Percentiles rank a stretch among this genome's conserved stretches.
Evolutionary conservation across 2,888 invertebrate species (phyloP).

Genomic region (Chalcosyrphus nemorum): DNA sequence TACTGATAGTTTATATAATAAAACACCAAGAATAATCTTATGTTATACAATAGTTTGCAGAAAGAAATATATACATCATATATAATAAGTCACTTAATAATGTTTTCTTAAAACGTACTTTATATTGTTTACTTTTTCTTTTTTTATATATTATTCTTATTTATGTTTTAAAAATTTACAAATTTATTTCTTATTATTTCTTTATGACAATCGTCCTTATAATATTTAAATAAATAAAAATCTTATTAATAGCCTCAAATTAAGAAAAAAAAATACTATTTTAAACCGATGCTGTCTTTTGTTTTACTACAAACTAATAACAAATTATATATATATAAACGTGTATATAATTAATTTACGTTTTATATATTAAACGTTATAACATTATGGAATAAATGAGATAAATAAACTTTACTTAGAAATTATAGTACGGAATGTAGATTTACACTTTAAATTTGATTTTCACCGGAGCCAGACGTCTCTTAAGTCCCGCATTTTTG

Average conservation of each 20-base stretch:
- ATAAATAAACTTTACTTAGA: slow-evolving; percentile 38
- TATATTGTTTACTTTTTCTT: not conserved
- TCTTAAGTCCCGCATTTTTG: slow-evolving; percentile 50
- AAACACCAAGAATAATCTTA: slow-evolving; percentile 6
- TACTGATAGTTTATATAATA: not conserved
- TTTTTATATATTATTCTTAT: not conserved
- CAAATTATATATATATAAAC: not conserved
- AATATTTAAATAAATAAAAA: slow-evolving; percentile 44
- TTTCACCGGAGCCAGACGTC: slow-evolving; percentile 65
- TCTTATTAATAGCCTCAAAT: slow-evolving; percentile 58
- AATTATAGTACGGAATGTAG: slow-evolving; percentile 59
- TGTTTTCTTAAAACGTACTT: not conserved
- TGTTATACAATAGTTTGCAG: slow-evolving; percentile 9
- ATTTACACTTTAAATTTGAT: slow-evolving; percentile 1
- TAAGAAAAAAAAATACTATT: too few species aligned
- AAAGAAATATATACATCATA: slow-evolving; percentile 23
- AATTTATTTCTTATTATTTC: too few species aligned
- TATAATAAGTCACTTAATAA: slow-evolving; percentile 19
- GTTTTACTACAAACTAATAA: not conserved
- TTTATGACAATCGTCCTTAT: too few species aligned
- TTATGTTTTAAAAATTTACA: too few species aligned
- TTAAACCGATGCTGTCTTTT: slow-evolving; percentile 40
- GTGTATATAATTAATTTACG: too few species aligned
- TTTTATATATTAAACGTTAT: not conserved
- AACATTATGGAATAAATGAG: slow-evolving; percentile 15